Conservation (phyloP, 1,140 invertebrate genomes). For the Pseudachorutes palmiensis region DNA sequence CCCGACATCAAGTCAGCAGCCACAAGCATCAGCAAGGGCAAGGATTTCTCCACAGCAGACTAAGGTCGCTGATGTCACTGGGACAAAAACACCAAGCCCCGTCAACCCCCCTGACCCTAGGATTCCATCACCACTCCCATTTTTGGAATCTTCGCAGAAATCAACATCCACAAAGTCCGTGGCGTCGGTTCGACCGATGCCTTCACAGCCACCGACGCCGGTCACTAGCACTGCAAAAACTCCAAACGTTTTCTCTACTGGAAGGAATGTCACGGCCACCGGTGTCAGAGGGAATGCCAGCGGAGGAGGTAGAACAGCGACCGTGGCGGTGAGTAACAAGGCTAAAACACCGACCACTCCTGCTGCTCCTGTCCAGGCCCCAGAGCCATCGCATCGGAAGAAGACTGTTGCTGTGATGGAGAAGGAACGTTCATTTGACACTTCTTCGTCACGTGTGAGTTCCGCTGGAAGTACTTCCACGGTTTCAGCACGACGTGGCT, state of each 20-base stretch:
- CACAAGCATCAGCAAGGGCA: neutral
- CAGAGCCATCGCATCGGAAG: neutral
- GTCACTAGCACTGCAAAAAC: neutral
- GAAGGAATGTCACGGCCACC: neutral
- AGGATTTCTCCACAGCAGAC: neutral
- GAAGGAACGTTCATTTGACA: conserved; percentile 20
- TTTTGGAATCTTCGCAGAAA: neutral
- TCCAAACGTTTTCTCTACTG: neutral
- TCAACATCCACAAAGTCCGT: neutral
- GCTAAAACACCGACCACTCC: neutral
- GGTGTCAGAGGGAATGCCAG: too few relatives aligned
- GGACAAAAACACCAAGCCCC: neutral
- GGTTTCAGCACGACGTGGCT: neutral
- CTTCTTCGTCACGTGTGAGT: neutral
- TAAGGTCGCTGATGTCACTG: neutral
- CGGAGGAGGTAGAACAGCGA: too few relatives aligned
- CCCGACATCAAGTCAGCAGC: neutral
- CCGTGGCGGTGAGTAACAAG: neutral
- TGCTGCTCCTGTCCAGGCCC: neutral
- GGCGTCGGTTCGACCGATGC: conserved; percentile 6
- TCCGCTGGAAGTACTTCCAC: conserved; percentile 15
- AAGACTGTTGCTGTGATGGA: neutral
- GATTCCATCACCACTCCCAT: neutral
- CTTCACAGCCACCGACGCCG: neutral
- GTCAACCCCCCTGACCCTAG: neutral